Conservation (phyloP, 2,888 invertebrate species). For the Aplocera efformata region DNA sequence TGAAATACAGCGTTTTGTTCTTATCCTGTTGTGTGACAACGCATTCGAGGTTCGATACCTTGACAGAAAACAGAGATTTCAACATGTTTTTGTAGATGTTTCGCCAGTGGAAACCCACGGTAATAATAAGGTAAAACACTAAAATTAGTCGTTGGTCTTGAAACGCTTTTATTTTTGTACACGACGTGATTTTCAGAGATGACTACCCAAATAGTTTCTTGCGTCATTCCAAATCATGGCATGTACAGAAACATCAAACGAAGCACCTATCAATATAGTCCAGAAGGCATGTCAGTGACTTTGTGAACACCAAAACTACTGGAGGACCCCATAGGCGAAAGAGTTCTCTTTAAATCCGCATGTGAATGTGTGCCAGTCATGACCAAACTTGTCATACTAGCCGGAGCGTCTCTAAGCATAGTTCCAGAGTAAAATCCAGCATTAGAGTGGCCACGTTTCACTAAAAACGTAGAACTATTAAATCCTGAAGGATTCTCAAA, state of each 20-base stretch:
- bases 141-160: slow-evolving; percentile 77
- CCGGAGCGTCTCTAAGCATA: slow-evolving; percentile 68
- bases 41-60: too few species aligned
- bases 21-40: too few species aligned
- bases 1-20: too few species aligned
- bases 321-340: slow-evolving; percentile 60
- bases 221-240: neutral
- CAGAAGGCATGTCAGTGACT: slow-evolving; percentile 87
- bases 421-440: slow-evolving; percentile 84
- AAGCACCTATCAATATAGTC: slow-evolving; percentile 79
- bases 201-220: too few species aligned
- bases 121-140: slow-evolving; percentile 62
- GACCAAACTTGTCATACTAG: slow-evolving; percentile 71
- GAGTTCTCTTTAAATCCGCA: slow-evolving; percentile 65
- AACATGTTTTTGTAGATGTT: too few species aligned
- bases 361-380: slow-evolving; percentile 68
- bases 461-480: slow-evolving; percentile 78
- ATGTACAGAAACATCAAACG: slow-evolving; percentile 12
- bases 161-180: slow-evolving; percentile 34
- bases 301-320: slow-evolving; percentile 77
- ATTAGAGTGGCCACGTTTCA: slow-evolving; percentile 82
- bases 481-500: slow-evolving; percentile 57
- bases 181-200: slow-evolving; percentile 16
- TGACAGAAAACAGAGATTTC: too few species aligned
- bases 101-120: too few species aligned